Conservation (phyloP, 2,113 vertebrate genomes). For the Menidia beryllina region DNA sequence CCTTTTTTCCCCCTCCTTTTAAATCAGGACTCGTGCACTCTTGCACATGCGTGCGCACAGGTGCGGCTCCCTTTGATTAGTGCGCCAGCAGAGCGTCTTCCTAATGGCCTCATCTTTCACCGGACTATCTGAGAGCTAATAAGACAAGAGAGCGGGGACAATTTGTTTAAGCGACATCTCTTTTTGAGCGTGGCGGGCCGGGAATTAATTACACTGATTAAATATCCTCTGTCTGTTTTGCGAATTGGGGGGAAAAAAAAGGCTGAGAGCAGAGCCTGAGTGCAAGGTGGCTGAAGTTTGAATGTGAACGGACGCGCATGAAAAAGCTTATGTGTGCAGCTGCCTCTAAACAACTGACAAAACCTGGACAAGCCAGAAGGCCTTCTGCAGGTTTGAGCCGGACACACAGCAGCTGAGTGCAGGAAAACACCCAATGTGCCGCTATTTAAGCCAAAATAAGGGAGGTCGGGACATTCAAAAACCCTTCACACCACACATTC, state of each 20-base stretch:
- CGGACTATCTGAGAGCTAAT: conserved; percentile 71
- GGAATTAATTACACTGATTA: conserved; percentile 83
- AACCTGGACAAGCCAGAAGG: too few relatives aligned
- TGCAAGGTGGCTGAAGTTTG: conserved; percentile 33
- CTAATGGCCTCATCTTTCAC: conserved; percentile 78
- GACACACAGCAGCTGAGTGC: too few relatives aligned
- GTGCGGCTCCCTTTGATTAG: conserved; percentile 68
- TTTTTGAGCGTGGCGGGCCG: conserved; percentile 71
- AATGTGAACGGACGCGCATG: background rate
- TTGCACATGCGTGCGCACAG: conserved; percentile 34
- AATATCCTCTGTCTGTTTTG: conserved; percentile 74
- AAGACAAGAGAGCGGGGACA: conserved; percentile 69
- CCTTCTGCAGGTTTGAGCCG: too few relatives aligned
- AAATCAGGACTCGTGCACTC: conserved; percentile 37
- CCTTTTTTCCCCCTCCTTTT: background rate
- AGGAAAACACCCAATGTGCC: too few relatives aligned
- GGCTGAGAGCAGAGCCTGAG: conserved; percentile 37
- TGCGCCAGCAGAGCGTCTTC: conserved; percentile 53
- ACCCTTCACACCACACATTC: too few relatives aligned
- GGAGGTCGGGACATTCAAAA: too few relatives aligned
- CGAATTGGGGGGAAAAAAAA: conserved; percentile 40
- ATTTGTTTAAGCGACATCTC: conserved; percentile 81
- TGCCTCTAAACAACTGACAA: too few relatives aligned
- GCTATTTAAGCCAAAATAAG: too few relatives aligned
- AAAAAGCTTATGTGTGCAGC: too few relatives aligned